Base-by-base conservation (phyloP, 2,113 vertebrate genomes). In the Salvator merianae region DNA sequence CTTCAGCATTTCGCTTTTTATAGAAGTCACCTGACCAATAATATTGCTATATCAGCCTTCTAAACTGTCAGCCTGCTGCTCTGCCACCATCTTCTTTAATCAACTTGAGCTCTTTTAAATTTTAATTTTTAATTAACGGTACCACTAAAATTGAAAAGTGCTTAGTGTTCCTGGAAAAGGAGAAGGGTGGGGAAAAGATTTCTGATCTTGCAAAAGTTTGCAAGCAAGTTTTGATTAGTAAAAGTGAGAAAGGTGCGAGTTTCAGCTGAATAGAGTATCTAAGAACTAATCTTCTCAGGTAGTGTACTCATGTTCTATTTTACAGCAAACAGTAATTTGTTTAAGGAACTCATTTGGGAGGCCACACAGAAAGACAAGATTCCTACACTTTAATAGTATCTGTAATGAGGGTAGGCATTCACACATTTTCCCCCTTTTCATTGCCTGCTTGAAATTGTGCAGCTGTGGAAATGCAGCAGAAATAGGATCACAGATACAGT, bases 101-200 rank as follows among this genome's bases (percentile, higher is more conserved):
- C 79, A 81, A 14, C 40, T 62, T 43, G 70, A 62, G 3, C 22
- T 38, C 38, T 34, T 85, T 34, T 59, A 72, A 88, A 62, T 8
- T n/a, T 69, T 80, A 69, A 75, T n/a, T 87, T 85, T 69, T 79
- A 65, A 1, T 14, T 53, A 70, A 70, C 20, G 36, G 12, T 79
- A 75, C 70, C 83, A 62, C 1, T 66, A 1, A 18, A 90, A 22
- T 55, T 1, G 84, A 38, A 50, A 85, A 77, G 84, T 43, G 78
- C 32, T 89, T 75, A 66, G 38, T 38, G 74, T 87, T 76, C 83
- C 2, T n/a, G 70, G 40, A 43, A 83, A 88, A 50, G 8, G 55
- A 30, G 1, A 20, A 66, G 18, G 22, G 16, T 47, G 43, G 43
- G 43, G 43, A 47, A 32, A n/a, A 7, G 14, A 47, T 26, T 70